Conservation (phyloP, 1,140 invertebrate genomes). For the Philaenus spumarius region DNA sequence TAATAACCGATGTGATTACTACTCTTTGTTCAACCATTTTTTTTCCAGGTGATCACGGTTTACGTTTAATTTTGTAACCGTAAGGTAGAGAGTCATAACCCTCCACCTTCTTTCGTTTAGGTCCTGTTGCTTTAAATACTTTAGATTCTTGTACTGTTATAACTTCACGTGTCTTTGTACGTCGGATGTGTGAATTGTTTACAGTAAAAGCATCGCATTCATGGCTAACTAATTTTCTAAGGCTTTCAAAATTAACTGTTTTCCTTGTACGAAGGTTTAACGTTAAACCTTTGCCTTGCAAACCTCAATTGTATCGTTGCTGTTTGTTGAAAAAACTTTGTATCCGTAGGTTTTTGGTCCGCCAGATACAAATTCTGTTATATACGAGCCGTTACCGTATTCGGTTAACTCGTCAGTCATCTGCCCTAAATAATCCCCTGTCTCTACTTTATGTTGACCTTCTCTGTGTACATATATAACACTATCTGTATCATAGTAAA, state of each 20-base stretch:
- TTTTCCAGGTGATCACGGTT: no score
- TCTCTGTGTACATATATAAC: constrained; percentile 29
- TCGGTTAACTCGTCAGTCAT: constrained; percentile 32
- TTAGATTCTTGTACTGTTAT: not conserved
- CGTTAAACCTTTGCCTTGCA: constrained; percentile 28
- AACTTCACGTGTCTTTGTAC: not conserved
- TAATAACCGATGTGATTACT: not conserved
- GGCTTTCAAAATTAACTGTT: constrained; percentile 28
- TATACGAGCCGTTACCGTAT: constrained; percentile 32
- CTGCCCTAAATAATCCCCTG: constrained; percentile 25
- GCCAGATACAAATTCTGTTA: constrained; percentile 29
- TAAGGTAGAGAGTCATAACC: not conserved
- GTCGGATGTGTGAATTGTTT: not conserved
- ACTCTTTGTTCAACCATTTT: no score
- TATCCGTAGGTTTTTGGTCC: constrained; percentile 35
- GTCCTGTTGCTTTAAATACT: not conserved
- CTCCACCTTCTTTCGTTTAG: not conserved
- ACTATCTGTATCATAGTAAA: constrained; percentile 42
- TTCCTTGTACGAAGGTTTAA: constrained; percentile 22
- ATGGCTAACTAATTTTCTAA: constrained; percentile 2
- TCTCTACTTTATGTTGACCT: constrained; percentile 20
- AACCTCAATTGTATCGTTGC: constrained; percentile 1
- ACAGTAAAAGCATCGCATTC: not conserved
- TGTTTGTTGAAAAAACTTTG: constrained; percentile 12
- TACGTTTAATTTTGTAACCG: not conserved